Evolutionary conservation across 1,140 invertebrate species (phyloP), one percentile per base, ranked within the genome.

Genomic region (Orussus abietinus): DNA sequence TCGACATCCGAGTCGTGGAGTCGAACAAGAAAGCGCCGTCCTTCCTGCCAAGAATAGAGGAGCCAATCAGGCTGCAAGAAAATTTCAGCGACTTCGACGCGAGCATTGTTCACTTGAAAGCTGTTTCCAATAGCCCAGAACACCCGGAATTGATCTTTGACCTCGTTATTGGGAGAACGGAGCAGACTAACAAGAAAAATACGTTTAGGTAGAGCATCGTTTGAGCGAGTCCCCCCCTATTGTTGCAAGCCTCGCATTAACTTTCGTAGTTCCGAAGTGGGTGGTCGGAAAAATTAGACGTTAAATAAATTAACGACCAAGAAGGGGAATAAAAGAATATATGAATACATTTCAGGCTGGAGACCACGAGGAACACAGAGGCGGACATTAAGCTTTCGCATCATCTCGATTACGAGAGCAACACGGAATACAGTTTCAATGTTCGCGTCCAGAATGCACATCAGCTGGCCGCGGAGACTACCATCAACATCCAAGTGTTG

Each of bases 21-120:
- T 89, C 89, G 2, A 83, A 88, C 58, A 92, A 90, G 66, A 90
- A 92, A 67, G 83, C 89, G 26, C 92, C 92, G 31, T 77, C 73
- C 25, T 88, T 88, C 53, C 75, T 79, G 31, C 71, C 78, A 42
- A 69, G 77, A 38, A 77, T 78, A 9, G 51, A 69, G 31, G 67
- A 75, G 4, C 77, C 78, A 38, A 84, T 90, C 42, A 70, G 69
- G 45, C 69, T 92, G 17, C 75, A 75, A 43, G 90, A 92, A 72
- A 84, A 86, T 67, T 80, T 82, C 34, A 79, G 69, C 9, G 77
- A 88, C 63, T 89, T 80, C 53, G 77, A 78, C 11, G 68, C 69
- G 14, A 78, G 79, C 7, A 81, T 92, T 42, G 80, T 81, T 3
- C 83, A 76, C 3, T 59, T 92, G 1, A 76, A 74, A 45, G 89